Base-by-base conservation (phyloP, 2,113 vertebrate species). In the Passer montanus region DNA sequence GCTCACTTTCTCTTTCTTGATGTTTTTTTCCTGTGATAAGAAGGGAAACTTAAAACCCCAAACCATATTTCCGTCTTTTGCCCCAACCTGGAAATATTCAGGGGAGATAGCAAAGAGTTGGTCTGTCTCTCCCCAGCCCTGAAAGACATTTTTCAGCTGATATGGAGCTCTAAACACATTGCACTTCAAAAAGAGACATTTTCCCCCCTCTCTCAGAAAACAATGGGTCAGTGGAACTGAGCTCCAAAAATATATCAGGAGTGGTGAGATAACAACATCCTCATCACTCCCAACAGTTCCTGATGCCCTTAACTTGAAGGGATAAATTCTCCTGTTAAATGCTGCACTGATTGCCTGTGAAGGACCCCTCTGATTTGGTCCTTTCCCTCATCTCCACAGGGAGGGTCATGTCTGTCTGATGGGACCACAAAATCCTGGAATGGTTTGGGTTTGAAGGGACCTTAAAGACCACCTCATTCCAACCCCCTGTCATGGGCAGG, bases 211-310 rank as follows among this genome's bases (percentile, higher is more conserved):
- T 28, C n/a, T 58, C 20, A 35, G 90, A 78, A 96, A 96, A 96
- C 78, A 96, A 96, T 94, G 69, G 88, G 41, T 49, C 31, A 52
- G 64, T 70, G 33, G 64, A 93, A 60, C 64, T 64, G 52, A 68
- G 49, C 79, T 94, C 68, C 80, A 64, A 93, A 94, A 78, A 82
- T 69, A 93, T 23, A 86, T 66, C 79, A 68, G 39, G 60, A 94
- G 66, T 70, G 60, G 52, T 84, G 90, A 97, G 93, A 93, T 95
- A 96, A 95, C 63, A 77, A 95, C 90, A 95, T 95, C 92, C 90
- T 93, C 87, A 76, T 84, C 2, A 3, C 82, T 95, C 72, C 72
- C 6, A 1, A 63, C 86, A 79, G 93, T 73, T 96, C 90, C 94
- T 60, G 64, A 90, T 93, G 37, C 41, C 44, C 52, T 96, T 75